A percentile compares a stretch with the other conserved stretches of the same genome.
Conservation (phyloP, 2,888 invertebrate species). For the Phortica okadai region DNA sequence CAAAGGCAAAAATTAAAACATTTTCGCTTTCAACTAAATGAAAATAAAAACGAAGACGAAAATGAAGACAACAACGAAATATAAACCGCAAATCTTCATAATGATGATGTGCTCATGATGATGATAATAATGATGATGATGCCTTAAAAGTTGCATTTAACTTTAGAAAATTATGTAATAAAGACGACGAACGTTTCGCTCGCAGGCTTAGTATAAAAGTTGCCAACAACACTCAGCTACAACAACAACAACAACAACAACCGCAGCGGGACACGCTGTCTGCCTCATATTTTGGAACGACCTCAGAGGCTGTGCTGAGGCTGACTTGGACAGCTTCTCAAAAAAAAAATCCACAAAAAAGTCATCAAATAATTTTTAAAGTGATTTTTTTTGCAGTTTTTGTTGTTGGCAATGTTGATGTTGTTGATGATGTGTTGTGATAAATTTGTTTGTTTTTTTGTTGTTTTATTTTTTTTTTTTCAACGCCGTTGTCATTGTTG, state of each 20-base stretch:
- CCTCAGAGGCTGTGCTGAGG: slow-evolving; percentile 5
- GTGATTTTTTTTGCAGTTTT: slow-evolving; percentile 23
- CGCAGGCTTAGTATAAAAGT: background rate
- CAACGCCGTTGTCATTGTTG: slow-evolving; percentile 47
- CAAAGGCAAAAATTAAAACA: slow-evolving; percentile 4
- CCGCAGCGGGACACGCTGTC: slow-evolving; percentile 13
- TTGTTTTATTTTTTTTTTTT: slow-evolving; percentile 32
- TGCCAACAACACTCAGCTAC: slow-evolving; percentile 3
- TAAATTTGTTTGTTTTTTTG: slow-evolving; percentile 28
- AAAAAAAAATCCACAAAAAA: slow-evolving; percentile 8
- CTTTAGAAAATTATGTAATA: slow-evolving; percentile 32
- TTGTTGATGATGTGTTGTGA: slow-evolving; percentile 36
- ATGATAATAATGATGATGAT: background rate
- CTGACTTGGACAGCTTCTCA: background rate
- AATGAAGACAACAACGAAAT: background rate
- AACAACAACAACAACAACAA: background rate
- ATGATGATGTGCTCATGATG: background rate
- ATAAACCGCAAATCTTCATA: background rate
- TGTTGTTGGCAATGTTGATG: slow-evolving; percentile 30
- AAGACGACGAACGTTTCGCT: slow-evolving; percentile 7
- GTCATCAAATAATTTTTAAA: slow-evolving; percentile 3
- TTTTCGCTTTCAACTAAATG: background rate
- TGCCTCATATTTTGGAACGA: slow-evolving; percentile 27
- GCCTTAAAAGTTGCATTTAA: slow-evolving; percentile 31
- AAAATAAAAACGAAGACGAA: background rate